A percentile compares a stretch with the other conserved stretches of the same genome.
These are phyloP conservation scores for Pollenia griseotomentosa DNA, from an alignment of 2,888 invertebrate species.

Conservation along the genomic window DNA sequence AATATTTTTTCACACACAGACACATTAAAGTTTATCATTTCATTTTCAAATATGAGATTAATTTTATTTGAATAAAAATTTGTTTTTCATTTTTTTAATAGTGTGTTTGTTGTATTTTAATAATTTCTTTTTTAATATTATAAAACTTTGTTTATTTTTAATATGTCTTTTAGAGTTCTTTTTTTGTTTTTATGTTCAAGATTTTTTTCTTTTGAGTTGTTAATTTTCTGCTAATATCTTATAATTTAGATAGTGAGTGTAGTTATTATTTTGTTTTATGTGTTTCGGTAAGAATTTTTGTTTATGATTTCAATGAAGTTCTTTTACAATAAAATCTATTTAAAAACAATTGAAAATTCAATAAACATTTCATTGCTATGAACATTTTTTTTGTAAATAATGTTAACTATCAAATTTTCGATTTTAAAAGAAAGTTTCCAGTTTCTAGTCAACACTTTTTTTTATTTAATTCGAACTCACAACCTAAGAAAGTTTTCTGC, in stretches of 20 bases:
- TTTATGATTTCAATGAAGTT: slow-evolving; percentile 9
- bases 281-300: slow-evolving; percentile 31
- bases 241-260: slow-evolving; percentile 55
- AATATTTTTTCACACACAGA: slow-evolving; percentile 44
- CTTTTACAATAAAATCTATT: neutral
- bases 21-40: neutral
- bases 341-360: too few relatives aligned
- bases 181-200: neutral
- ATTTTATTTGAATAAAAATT: slow-evolving; percentile 44
- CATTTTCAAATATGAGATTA: slow-evolving; percentile 31
- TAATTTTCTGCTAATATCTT: slow-evolving; percentile 47
- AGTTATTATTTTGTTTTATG: slow-evolving; percentile 12
- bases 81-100: slow-evolving; percentile 26
- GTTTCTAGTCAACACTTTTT: too few relatives aligned
- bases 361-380: too few relatives aligned
- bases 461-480: too few relatives aligned
- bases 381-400: too few relatives aligned
- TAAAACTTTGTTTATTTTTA: slow-evolving; percentile 35
- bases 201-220: slow-evolving; percentile 47
- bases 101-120: slow-evolving; percentile 1
- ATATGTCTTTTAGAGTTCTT: slow-evolving; percentile 37
- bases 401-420: too few relatives aligned
- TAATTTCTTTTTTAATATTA: slow-evolving; percentile 9
- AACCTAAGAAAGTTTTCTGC: too few relatives aligned
- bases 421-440: too few relatives aligned